These are phyloP conservation scores for Tursiops truncatus DNA, from an alignment of 2,113 vertebrate species.

Conservation along the genomic window DNA sequence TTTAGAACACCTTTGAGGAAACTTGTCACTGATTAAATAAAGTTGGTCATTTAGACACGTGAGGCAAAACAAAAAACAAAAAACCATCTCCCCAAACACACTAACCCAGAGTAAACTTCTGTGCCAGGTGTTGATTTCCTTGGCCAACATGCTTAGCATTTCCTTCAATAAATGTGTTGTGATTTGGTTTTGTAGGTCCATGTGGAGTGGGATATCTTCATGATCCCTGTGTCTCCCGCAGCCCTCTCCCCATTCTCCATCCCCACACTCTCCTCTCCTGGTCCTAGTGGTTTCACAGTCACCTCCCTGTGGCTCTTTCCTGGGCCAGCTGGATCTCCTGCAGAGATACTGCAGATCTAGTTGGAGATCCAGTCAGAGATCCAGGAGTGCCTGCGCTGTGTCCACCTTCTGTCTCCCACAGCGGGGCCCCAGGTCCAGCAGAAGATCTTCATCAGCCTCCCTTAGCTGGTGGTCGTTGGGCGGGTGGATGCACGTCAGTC, in stretches of 20 bases:
- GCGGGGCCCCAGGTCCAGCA: not conserved
- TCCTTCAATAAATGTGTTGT: fast-evolving
- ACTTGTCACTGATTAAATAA: too few relatives aligned
- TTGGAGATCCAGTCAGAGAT: not conserved
- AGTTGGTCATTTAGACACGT: too few relatives aligned
- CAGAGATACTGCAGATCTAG: not conserved
- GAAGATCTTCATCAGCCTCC: not conserved
- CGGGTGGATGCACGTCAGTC: not conserved
- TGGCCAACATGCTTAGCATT: not conserved
- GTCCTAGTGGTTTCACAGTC: not conserved
- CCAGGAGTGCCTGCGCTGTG: too few relatives aligned
- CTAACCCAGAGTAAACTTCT: not conserved
- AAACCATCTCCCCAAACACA: not conserved
- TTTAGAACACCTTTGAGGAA: too few relatives aligned
- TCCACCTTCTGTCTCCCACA: not conserved
- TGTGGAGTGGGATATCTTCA: not conserved
- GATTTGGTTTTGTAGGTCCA: not conserved
- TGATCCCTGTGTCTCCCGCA: not conserved
- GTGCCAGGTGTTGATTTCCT: not conserved
- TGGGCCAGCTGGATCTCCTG: too few relatives aligned
- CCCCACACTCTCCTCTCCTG: not conserved
- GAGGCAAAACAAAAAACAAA: too few relatives aligned
- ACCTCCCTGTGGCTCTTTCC: not conserved
- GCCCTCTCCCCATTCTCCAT: not conserved
- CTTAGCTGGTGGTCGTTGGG: not conserved